These are phyloP conservation scores for Esox niger DNA, from an alignment of 2,113 vertebrate species.

Conservation along the genomic window DNA sequence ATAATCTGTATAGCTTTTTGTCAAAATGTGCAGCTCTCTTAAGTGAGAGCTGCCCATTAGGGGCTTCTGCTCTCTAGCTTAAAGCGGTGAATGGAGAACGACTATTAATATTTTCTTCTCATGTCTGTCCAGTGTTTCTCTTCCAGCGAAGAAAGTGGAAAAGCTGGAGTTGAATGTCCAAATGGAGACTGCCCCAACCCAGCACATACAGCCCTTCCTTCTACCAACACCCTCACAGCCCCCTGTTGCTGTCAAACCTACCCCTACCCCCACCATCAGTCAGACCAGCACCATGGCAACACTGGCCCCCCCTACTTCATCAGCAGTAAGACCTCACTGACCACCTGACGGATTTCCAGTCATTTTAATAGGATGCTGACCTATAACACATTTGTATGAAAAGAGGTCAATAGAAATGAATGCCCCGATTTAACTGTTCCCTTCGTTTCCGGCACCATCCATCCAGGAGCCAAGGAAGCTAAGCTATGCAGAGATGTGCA, in stretches of 20 bases:
- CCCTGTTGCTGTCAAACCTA: slow-evolving; percentile 11
- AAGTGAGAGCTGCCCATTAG: no score
- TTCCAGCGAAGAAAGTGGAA: slow-evolving; percentile 69
- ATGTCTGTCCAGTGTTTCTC: slow-evolving; percentile 26
- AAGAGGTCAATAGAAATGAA: no score
- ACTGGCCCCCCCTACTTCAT: slow-evolving; percentile 11
- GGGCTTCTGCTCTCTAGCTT: no score
- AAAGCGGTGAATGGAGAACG: no score
- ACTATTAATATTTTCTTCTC: neutral
- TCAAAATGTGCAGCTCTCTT: no score
- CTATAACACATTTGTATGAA: neutral
- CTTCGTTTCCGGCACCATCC: neutral
- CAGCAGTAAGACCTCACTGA: slow-evolving; percentile 50
- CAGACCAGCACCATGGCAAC: slow-evolving; percentile 29
- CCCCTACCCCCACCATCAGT: slow-evolving; percentile 19
- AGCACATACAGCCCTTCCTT: neutral
- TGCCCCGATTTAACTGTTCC: neutral
- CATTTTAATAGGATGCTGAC: neutral
- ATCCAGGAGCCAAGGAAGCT: slow-evolving; percentile 87
- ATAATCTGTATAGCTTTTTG: no score
- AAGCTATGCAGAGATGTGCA: slow-evolving; percentile 96
- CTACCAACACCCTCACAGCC: slow-evolving; percentile 14
- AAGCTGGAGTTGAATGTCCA: slow-evolving; percentile 58
- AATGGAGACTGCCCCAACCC: slow-evolving; percentile 51
- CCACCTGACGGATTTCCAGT: neutral